Evolutionary conservation across 2,797 vertebrate species (phyloP), one percentile per base, ranked within the genome.

Genomic region (Denticeps clupeoides): DNA sequence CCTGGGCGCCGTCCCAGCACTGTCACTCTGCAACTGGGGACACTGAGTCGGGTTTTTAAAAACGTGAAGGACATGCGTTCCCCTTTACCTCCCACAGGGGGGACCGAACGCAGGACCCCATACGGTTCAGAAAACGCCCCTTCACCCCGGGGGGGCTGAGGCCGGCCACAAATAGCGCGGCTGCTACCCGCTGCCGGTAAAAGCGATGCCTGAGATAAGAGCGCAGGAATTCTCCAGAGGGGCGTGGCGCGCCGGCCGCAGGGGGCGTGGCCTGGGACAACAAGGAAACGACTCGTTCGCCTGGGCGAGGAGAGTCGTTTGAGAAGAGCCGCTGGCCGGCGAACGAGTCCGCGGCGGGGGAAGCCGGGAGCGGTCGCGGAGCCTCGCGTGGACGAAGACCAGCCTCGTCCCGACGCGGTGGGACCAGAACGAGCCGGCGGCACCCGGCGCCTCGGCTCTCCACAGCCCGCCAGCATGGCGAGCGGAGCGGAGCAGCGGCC

Each of bases 181-280:
- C 55, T 58, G 45, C 51, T 11, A 13, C 56, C 55, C 58, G 45
- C 51, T 11, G 67, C 58, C 55, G 47, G 63, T 74, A 73, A 79
- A 73, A 56, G 41, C 24, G 74, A 73, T 59, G 55, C 55, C 59
- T 80, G 80, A 84, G 80, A 75, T 81, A 79, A 82, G 74, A 55
- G 62, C 33, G 47, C 58, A 73, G 68, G 77, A 81, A 82, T 82
- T 68, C 68, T 63, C 43, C 59, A 40, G 29, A 24, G 12, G 9
- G 41, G 22, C 5, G 35, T 43, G 26, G 41, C 31, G 55, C 29
- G 21, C 45, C 51, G 54, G 31, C 47, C 41, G 45, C 44, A 31
- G 22, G 31, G 47, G 43, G 45, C 29, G 42, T 13, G 45, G 4
- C 19, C 13, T 7, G 7, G 6, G 19, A 9, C 37, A 45, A 41